Percentiles rank a stretch among this genome's conserved stretches.
Conservation (phyloP, 2,888 invertebrate genomes). For the Unio delphinus region DNA sequence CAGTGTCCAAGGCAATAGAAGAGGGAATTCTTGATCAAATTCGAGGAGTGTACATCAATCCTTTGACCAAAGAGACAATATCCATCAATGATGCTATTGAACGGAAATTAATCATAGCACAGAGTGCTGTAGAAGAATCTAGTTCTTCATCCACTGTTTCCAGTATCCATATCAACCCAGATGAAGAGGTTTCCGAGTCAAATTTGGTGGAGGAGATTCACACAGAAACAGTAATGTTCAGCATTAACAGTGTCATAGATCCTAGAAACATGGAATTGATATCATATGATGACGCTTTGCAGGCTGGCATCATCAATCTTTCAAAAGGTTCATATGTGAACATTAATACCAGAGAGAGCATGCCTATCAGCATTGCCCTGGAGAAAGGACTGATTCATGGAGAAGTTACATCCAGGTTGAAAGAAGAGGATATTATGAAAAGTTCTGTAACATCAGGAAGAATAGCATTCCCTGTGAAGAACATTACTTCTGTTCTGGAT, state of each 20-base stretch:
- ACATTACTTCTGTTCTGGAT: constrained; percentile 78
- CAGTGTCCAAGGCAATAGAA: constrained; percentile 93
- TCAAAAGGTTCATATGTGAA: constrained; percentile 75
- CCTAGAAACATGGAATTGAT: constrained; percentile 79
- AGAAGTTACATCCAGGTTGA: constrained; percentile 60
- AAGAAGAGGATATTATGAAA: constrained; percentile 56
- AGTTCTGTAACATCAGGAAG: constrained; percentile 54
- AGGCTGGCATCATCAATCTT: constrained; percentile 89
- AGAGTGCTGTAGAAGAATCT: constrained; percentile 73
- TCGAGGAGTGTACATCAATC: constrained; percentile 78
- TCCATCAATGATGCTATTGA: constrained; percentile 83
- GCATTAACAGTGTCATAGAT: constrained; percentile 77
- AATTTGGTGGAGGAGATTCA: constrained; percentile 73
- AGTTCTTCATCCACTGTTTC: constrained; percentile 77
- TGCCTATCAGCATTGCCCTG: constrained; percentile 86
- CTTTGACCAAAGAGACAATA: constrained; percentile 77
- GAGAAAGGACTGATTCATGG: constrained; percentile 81
- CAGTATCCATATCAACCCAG: constrained; percentile 69
- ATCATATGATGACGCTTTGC: constrained; percentile 92
- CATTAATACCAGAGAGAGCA: constrained; percentile 83
- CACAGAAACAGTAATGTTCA: constrained; percentile 63
- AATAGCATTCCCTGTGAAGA: constrained; percentile 50
- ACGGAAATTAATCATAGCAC: constrained; percentile 81
- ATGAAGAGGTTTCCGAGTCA: constrained; percentile 74
- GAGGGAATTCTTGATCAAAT: constrained; percentile 91